These are phyloP conservation scores for Drosophila ironensis DNA, from an alignment of 1,140 invertebrate species.

Conservation along the genomic window DNA sequence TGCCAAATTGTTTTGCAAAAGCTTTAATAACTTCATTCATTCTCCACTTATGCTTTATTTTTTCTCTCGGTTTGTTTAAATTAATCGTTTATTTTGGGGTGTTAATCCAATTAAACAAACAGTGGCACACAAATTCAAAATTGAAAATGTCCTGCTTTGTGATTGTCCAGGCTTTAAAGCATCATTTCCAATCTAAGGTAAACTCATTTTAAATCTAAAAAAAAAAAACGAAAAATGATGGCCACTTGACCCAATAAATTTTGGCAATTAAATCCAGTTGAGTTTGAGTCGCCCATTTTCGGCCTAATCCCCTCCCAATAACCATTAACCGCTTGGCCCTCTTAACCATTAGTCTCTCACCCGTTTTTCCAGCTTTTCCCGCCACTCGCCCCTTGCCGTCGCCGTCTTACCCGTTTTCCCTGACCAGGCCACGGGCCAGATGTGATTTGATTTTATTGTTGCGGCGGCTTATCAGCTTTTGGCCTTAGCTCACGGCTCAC, in stretches of 20 bases:
- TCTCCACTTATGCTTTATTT: too few species aligned
- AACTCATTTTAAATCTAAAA: too few species aligned
- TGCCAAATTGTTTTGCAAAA: too few species aligned
- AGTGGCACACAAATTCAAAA: too few species aligned
- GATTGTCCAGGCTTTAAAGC: too few species aligned
- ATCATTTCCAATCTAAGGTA: too few species aligned
- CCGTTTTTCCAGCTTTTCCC: background rate
- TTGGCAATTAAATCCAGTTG: background rate
- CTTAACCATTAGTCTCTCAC: background rate
- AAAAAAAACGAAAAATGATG: background rate
- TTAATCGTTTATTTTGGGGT: background rate
- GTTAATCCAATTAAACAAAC: too few species aligned
- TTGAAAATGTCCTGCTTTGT: too few species aligned
- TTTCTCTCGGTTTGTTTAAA: background rate
- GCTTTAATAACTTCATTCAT: too few species aligned
- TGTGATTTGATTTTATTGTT: conserved; percentile 78
- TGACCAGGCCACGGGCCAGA: conserved; percentile 12
- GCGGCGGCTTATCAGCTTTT: conserved; percentile 73
- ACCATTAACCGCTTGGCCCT: background rate
- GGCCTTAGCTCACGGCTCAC: conserved; percentile 37
- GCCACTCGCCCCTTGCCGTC: background rate
- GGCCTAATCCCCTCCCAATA: background rate
- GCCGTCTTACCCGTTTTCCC: background rate
- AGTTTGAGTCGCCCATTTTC: background rate
- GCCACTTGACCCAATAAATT: background rate